Evolutionary conservation across 1,140 invertebrate species (phyloP).

Genomic region (Palaemon carinicauda): DNA sequence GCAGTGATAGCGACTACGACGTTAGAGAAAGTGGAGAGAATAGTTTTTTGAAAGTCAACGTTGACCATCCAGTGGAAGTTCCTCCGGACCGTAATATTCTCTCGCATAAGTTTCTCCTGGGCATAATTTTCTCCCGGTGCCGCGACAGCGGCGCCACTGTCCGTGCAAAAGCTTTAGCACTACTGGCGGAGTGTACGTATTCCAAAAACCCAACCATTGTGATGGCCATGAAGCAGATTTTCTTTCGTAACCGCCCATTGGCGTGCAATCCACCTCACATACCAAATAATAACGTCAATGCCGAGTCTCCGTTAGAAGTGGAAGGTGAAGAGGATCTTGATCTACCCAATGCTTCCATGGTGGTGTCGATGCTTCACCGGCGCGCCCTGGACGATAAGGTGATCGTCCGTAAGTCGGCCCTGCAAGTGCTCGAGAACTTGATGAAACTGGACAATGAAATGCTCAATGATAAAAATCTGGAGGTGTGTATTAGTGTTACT

Average conservation of each 20-base stretch:
- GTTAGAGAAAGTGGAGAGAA: background rate
- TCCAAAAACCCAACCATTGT: conserved; percentile 63
- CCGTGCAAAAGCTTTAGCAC: conserved; percentile 70
- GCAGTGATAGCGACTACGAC: no score
- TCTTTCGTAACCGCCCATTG: conserved; percentile 64
- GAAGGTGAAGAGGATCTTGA: conserved; percentile 54
- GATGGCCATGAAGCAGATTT: conserved; percentile 66
- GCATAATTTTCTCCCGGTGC: conserved; percentile 68
- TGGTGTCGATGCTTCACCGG: conserved; percentile 67
- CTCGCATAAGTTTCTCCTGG: conserved; percentile 67
- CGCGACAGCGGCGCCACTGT: conserved; percentile 70
- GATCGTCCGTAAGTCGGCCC: conserved; percentile 69
- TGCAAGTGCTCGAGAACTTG: conserved; percentile 68
- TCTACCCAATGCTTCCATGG: conserved; percentile 63
- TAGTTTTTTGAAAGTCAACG: conserved; percentile 35
- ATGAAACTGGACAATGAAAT: conserved; percentile 62
- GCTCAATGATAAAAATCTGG: conserved; percentile 63
- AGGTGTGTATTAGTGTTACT: conserved; percentile 62
- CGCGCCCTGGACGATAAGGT: conserved; percentile 71
- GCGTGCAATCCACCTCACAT: conserved; percentile 51
- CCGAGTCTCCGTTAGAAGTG: conserved; percentile 58
- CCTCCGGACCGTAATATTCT: conserved; percentile 55
- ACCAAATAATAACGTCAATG: conserved; percentile 46
- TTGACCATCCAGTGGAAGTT: conserved; percentile 42
- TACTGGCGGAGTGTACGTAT: conserved; percentile 67